These are phyloP conservation scores for Bombycilla garrulus DNA, from an alignment of 2,113 vertebrate species.

Conservation along the genomic window DNA sequence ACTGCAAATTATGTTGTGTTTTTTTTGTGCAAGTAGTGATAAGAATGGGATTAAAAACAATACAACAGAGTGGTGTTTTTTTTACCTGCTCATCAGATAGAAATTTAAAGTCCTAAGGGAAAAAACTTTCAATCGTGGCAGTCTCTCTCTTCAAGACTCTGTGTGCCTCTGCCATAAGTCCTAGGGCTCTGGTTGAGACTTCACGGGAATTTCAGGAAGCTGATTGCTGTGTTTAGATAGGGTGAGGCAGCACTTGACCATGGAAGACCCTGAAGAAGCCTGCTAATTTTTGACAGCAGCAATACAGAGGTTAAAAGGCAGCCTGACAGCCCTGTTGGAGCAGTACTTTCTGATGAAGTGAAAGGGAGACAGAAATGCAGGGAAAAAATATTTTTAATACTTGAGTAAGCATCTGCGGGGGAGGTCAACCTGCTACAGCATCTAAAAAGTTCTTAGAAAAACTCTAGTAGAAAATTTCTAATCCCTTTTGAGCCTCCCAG, in stretches of 20 bases:
- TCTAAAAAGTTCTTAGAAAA: not conserved
- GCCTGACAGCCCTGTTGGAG: not conserved
- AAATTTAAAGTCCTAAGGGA: not conserved
- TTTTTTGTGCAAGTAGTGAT: not conserved
- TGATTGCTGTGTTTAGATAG: accelerated
- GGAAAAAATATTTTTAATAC: not conserved
- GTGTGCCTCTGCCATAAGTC: not conserved
- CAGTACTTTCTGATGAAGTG: not conserved
- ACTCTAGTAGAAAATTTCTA: not conserved
- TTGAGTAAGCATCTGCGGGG: not conserved
- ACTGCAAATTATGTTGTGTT: not conserved
- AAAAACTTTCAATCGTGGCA: not conserved
- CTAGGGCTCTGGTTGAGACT: not conserved
- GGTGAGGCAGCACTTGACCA: not conserved
- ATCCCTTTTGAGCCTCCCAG: not conserved
- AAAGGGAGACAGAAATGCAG: not conserved
- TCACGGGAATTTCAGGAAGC: not conserved
- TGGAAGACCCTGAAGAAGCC: not conserved
- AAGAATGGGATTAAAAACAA: not conserved
- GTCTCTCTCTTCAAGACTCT: not conserved
- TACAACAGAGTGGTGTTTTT: accelerated
- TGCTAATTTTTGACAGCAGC: not conserved
- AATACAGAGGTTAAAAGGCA: not conserved
- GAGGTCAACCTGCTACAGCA: not conserved
- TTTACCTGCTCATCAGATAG: not conserved